Evolutionary conservation across 1,140 invertebrate species (phyloP).

Genomic region (Amphibalanus amphitrite): DNA sequence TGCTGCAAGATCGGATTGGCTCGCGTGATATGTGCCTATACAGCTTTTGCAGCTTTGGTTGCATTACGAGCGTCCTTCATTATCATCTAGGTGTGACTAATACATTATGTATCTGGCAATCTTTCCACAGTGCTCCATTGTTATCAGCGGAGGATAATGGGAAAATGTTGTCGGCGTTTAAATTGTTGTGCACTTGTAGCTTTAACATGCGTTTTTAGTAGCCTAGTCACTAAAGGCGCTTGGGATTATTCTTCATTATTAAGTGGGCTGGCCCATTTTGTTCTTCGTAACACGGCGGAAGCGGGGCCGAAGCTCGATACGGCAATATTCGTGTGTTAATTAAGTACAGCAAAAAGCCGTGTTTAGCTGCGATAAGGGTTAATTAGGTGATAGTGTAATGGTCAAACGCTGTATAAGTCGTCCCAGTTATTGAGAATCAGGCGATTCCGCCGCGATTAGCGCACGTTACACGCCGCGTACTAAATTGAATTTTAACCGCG

Average conservation of each 20-base stretch:
- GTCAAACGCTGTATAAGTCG: not conserved
- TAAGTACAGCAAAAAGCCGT: slow-evolving; percentile 1
- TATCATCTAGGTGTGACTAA: no score
- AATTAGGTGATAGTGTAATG: slow-evolving; percentile 2
- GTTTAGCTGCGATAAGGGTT: not conserved
- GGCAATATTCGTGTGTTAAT: not conserved
- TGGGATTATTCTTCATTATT: not conserved
- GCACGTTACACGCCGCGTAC: not conserved
- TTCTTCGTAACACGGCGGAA: not conserved
- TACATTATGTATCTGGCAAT: no score
- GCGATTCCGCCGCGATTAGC: not conserved
- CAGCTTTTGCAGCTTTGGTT: no score
- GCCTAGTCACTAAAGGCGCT: not conserved
- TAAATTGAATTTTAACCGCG: not conserved
- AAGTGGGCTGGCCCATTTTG: not conserved
- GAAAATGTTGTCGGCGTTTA: no score
- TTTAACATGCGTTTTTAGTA: not conserved
- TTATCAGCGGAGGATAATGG: no score
- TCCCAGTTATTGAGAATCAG: not conserved
- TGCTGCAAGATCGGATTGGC: no score
- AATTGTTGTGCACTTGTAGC: not conserved
- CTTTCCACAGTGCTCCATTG: no score
- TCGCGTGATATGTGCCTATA: no score
- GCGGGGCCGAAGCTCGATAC: not conserved
- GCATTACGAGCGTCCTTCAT: no score